phyloP scores from a whole-genome alignment of 2,888 invertebrate species.

The Parochlus steinenii region DNA sequence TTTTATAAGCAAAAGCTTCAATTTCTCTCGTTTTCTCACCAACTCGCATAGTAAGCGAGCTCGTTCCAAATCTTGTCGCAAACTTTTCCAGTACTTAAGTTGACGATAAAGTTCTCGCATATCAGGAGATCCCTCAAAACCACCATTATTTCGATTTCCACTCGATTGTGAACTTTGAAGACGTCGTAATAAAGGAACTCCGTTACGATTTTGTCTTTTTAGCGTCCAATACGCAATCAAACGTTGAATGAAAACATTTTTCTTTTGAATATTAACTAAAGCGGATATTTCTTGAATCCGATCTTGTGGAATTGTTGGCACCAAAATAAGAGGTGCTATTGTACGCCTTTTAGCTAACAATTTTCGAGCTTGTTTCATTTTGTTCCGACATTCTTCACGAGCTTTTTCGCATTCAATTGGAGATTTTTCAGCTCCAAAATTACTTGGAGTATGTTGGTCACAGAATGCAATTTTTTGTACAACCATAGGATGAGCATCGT shows the following conservation, averaged over 20 bases:
- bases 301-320: slow-evolving; percentile 83
- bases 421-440: slow-evolving; percentile 17
- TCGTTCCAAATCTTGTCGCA: slow-evolving; percentile 86
- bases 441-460: slow-evolving; percentile 75
- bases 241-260: slow-evolving; percentile 72
- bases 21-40: slow-evolving; percentile 87
- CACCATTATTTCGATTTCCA: slow-evolving; percentile 36
- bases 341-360: slow-evolving; percentile 78
- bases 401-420: slow-evolving; percentile 30
- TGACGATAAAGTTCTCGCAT: slow-evolving; percentile 66
- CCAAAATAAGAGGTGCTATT: slow-evolving; percentile 77
- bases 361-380: slow-evolving; percentile 76
- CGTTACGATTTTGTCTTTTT: slow-evolving; percentile 86
- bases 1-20: slow-evolving; percentile 75
- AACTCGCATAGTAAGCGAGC: slow-evolving; percentile 83
- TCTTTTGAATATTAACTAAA: slow-evolving; percentile 55
- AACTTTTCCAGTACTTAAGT: slow-evolving; percentile 82
- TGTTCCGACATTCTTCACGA: slow-evolving; percentile 53
- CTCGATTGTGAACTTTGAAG: slow-evolving; percentile 45
- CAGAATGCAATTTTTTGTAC: slow-evolving; percentile 95
- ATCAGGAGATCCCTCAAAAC: slow-evolving; percentile 45
- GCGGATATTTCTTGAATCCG: slow-evolving; percentile 74
- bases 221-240: slow-evolving; percentile 94
- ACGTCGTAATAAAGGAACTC: slow-evolving; percentile 80
- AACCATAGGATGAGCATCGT: slow-evolving; percentile 47